Percentiles rank a stretch among this genome's conserved stretches.
Conservation (phyloP, 2,888 invertebrate species). For the Stenodema calcarata region DNA sequence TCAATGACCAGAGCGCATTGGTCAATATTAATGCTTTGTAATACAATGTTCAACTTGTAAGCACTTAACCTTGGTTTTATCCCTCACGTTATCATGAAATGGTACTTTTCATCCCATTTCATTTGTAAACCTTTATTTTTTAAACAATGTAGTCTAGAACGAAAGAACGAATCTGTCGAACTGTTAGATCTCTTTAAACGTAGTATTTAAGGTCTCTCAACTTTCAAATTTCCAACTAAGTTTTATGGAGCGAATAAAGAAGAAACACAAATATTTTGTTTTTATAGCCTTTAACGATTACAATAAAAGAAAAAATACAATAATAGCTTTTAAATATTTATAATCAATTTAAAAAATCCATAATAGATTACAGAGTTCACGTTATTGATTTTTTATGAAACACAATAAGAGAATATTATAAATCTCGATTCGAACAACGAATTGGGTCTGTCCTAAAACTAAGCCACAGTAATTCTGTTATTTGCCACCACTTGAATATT, state of each 20-base stretch:
- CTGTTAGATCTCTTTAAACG: constrained; percentile 18
- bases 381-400: not conserved
- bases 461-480: constrained; percentile 1
- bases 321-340: constrained; percentile 7
- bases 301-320: not conserved
- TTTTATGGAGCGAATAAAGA: not conserved
- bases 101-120: not conserved
- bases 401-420: constrained; percentile 3
- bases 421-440: constrained; percentile 44
- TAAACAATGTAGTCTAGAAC: not conserved
- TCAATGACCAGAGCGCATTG: not conserved
- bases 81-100: not conserved
- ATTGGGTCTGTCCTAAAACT: constrained; percentile 44
- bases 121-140: not conserved
- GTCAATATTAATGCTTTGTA: not conserved
- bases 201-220: constrained; percentile 1
- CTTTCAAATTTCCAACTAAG: not conserved
- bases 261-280: not conserved
- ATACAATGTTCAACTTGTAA: not conserved
- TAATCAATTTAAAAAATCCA: not conserved
- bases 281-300: not conserved
- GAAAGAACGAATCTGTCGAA: constrained; percentile 36
- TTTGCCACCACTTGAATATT: not conserved
- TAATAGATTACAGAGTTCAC: constrained; percentile 7
- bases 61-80: not conserved